Percentiles rank a stretch among this genome's conserved stretches.
Conservation (phyloP, 2,797 vertebrate species). For the Brotula barbata region DNA sequence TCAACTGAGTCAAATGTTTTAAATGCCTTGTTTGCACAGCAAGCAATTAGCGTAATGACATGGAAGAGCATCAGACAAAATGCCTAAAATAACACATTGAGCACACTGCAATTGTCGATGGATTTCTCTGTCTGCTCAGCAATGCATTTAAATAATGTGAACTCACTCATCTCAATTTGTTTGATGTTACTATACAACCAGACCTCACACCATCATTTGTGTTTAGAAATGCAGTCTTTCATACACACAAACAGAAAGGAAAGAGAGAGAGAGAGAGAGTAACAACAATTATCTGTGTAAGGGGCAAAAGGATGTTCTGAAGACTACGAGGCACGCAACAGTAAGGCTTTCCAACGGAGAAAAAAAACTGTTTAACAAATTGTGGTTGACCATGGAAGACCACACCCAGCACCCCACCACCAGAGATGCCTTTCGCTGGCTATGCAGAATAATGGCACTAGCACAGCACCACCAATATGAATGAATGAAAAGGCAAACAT, state of each 20-base stretch:
- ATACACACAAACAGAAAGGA: conserved; percentile 28
- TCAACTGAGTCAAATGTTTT: conserved; percentile 39
- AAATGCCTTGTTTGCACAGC: conserved; percentile 57
- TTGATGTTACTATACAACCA: conserved; percentile 34
- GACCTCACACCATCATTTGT: conserved; percentile 61
- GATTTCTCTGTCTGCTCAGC: conserved; percentile 54
- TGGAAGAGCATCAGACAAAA: conserved; percentile 56
- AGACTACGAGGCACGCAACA: conserved; percentile 64
- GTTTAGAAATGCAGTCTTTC: conserved; percentile 54
- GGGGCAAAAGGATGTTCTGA: conserved; percentile 49
- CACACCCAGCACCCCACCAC: conserved; percentile 55
- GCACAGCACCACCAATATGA: conserved; percentile 44
- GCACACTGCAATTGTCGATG: conserved; percentile 42
- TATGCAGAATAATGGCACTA: conserved; percentile 61
- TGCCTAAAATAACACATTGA: conserved; percentile 44
- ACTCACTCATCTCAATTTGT: conserved; percentile 47
- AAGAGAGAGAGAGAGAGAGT: too few species aligned
- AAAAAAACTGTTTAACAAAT: conserved; percentile 29
- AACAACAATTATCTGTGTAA: background rate
- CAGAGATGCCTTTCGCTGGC: conserved; percentile 65
- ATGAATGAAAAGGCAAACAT: conserved; percentile 33
- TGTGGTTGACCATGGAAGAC: conserved; percentile 58
- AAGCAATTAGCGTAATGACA: conserved; percentile 60
- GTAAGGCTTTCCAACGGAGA: conserved; percentile 52
- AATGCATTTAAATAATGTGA: conserved; percentile 27